Evolutionary conservation across 1,140 invertebrate species (phyloP).

Genomic region (Episyrphus balteatus): DNA sequence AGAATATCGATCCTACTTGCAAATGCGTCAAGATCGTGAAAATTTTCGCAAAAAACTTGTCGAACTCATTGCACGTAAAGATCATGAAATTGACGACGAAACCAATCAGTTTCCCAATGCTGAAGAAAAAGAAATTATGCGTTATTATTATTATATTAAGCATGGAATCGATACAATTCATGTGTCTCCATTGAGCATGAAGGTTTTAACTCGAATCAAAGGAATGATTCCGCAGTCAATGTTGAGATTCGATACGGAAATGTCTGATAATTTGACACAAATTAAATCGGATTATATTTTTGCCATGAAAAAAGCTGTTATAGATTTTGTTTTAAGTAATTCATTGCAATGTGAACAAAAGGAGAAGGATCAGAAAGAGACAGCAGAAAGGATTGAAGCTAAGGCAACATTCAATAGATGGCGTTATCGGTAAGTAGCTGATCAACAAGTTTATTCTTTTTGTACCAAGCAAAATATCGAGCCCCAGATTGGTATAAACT

Average conservation of each 20-base stretch:
- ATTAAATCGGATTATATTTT: slow-evolving; percentile 68
- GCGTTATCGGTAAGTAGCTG: slow-evolving; percentile 30
- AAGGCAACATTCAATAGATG: slow-evolving; percentile 27
- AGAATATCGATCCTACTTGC: slow-evolving; percentile 46
- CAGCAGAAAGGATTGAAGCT: slow-evolving; percentile 46
- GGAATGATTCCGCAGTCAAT: slow-evolving; percentile 41
- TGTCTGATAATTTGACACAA: slow-evolving; percentile 48
- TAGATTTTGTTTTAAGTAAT: slow-evolving; percentile 79
- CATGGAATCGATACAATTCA: slow-evolving; percentile 79
- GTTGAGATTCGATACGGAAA: slow-evolving; percentile 45
- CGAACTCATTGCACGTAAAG: slow-evolving; percentile 51
- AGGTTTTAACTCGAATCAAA: slow-evolving; percentile 42
- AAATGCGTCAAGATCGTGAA: slow-evolving; percentile 62
- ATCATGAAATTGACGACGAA: slow-evolving; percentile 23
- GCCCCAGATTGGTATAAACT: no score
- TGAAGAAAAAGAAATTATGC: slow-evolving; percentile 56
- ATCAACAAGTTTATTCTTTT: no score
- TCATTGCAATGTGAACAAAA: slow-evolving; percentile 32
- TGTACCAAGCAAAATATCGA: background rate
- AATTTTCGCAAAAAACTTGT: slow-evolving; percentile 70
- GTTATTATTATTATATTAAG: slow-evolving; percentile 84
- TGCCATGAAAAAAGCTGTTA: slow-evolving; percentile 76
- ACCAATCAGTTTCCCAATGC: slow-evolving; percentile 40
- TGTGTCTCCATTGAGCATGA: slow-evolving; percentile 63
- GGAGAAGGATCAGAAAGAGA: slow-evolving; percentile 36